phyloP scores from a whole-genome alignment of 1,140 invertebrate species.

The Zophobas morio region DNA sequence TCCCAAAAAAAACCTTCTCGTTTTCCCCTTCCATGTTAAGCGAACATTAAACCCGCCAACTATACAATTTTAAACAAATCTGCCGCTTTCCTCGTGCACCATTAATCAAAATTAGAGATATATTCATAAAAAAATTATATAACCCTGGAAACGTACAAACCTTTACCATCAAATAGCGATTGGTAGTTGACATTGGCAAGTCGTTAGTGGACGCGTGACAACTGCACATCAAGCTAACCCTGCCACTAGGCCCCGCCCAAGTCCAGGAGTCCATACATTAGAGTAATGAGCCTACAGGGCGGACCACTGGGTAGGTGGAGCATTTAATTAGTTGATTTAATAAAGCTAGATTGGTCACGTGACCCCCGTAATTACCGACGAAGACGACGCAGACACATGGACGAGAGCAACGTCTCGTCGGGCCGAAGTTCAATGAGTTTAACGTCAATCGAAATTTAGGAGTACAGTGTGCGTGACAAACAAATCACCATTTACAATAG shows the following conservation, averaged over 20 bases:
- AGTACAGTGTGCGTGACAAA: too few species aligned
- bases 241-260: constrained; percentile 57
- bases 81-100: constrained; percentile 2
- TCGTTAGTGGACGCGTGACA: constrained; percentile 57
- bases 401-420: neutral
- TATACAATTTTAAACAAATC: constrained; percentile 32
- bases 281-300: constrained; percentile 60
- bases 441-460: too few species aligned
- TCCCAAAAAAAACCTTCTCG: constrained; percentile 1
- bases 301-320: constrained; percentile 59
- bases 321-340: constrained; percentile 62
- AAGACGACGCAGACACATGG: neutral
- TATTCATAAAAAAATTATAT: constrained; percentile 30
- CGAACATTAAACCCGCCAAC: constrained; percentile 24
- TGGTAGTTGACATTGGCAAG: constrained; percentile 52
- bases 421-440: too few species aligned
- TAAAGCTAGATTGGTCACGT: constrained; percentile 53
- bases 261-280: constrained; percentile 59
- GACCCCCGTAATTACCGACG: constrained; percentile 13
- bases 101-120: constrained; percentile 30
- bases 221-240: constrained; percentile 56
- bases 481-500: too few species aligned
- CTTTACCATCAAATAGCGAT: constrained; percentile 54
- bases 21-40: constrained; percentile 16
- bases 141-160: constrained; percentile 44